Base-by-base conservation (phyloP, 1,140 invertebrate species). In the Drosophila persimilis region DNA sequence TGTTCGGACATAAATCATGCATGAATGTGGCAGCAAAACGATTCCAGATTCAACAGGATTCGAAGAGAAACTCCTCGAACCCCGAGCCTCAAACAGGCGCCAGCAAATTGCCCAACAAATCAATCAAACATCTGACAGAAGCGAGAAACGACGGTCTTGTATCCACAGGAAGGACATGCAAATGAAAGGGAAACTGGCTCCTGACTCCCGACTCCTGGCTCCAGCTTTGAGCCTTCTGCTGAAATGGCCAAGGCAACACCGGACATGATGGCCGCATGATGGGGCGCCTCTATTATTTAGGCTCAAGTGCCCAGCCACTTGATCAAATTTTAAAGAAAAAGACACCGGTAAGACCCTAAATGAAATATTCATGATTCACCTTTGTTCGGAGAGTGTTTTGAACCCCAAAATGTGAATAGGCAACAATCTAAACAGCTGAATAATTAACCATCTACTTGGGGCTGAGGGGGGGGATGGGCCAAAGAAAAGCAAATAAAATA, bases 41-140 rank as follows among this genome's bases (percentile, higher is more conserved):
- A 69, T 69, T 57, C 54, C 51, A 69, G 67, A 63, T 20, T 20
- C 20, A 20, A 20, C 20, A 20, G 20, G 20, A 20, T 69, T 67
- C 48, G 35, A 31, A 24, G 62, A 26, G 44, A 60, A 59, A 71
- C 47, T 52, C 41, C 55, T 48, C 13, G 45, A 17, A 46, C 17
- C 15, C 24, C 46, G 47, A 71, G 70, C 67, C 9, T 15, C 6
- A 3, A 71, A 70, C 51, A 69, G 63, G 44, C 51, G 64, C 51
- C 43, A 56, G 67, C 55, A 71, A 71, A 71, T 71, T 71, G 66
- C 55, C 66, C 67, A 71, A 71, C 67, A 71, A 71, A 71, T 71
- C 67, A 71, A 71, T 71, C 67, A 71, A 71, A 60, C 41, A 60
- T 31, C 67, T 71, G 67, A 71, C 67, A 71, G 47, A 29, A 46